phyloP scores from a whole-genome alignment of 2,888 invertebrate species.

The Drosophila borealis region DNA sequence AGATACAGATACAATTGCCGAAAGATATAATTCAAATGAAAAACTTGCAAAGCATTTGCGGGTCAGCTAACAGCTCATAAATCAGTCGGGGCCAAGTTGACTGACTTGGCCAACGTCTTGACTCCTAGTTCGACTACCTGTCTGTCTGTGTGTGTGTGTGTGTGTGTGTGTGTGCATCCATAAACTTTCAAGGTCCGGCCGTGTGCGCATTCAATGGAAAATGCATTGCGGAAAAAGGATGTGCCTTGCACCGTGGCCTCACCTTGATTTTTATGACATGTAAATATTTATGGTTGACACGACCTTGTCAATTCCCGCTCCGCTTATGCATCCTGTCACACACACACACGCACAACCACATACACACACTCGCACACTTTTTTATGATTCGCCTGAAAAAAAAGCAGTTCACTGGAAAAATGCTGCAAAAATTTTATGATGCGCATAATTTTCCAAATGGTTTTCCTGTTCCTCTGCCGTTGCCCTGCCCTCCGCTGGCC shows the following conservation, averaged over 20 bases:
- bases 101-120: conserved; percentile 67
- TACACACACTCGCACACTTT: conserved; percentile 31
- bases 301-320: conserved; percentile 63
- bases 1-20: conserved; percentile 27
- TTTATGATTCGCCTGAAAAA: conserved; percentile 69
- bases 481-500: conserved; percentile 20
- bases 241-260: conserved; percentile 44
- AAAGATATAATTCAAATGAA: conserved; percentile 67
- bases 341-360: conserved; percentile 12
- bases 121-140: conserved; percentile 50
- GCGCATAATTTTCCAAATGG: conserved; percentile 70
- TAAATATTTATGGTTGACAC: conserved; percentile 78
- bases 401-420: conserved; percentile 43
- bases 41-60: conserved; percentile 52
- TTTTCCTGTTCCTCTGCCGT: conserved; percentile 42
- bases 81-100: conserved; percentile 60
- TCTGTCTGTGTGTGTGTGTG: not conserved
- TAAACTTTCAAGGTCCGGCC: conserved; percentile 66
- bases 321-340: conserved; percentile 31
- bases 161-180: conserved; percentile 27
- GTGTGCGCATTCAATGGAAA: conserved; percentile 69
- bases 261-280: conserved; percentile 78
- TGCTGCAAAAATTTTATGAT: conserved; percentile 68
- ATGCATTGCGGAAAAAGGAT: conserved; percentile 76
- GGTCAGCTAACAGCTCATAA: conserved; percentile 68